Conservation (phyloP, 1,140 invertebrate species). For the Atta cephalotes region DNA sequence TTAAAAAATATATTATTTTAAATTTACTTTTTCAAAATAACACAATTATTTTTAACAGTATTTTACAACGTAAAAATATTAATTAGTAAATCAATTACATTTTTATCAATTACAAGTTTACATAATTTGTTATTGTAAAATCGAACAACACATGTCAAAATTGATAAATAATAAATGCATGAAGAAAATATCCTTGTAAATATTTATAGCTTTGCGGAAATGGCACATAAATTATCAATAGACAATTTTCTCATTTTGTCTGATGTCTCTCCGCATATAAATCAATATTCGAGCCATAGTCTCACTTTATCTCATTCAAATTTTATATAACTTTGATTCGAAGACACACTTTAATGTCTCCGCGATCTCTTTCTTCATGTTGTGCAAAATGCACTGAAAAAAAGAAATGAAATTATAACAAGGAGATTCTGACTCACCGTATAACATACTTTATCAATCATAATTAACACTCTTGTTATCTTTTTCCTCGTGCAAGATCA, state of each 20-base stretch:
- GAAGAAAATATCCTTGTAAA: conserved; percentile 15
- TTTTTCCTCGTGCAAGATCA: not conserved
- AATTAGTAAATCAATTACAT: not conserved
- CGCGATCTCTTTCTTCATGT: not conserved
- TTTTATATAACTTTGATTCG: not conserved
- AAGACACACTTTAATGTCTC: not conserved
- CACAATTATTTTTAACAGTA: not conserved
- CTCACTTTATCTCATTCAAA: not conserved
- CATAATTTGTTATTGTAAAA: not conserved
- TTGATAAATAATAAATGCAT: conserved; percentile 11
- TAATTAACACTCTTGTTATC: conserved; percentile 35
- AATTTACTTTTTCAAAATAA: not conserved
- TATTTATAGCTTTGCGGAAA: conserved; percentile 25
- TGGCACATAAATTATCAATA: conserved; percentile 25
- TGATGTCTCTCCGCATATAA: not conserved
- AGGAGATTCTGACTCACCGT: conserved; percentile 12
- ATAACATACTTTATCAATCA: conserved; percentile 13
- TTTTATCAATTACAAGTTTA: not conserved
- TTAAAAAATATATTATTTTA: not conserved
- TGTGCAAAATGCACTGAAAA: not conserved
- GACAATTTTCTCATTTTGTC: conserved; percentile 28
- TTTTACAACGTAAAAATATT: not conserved
- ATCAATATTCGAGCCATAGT: not conserved
- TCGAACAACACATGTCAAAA: not conserved
- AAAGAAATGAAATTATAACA: not conserved